A percentile compares a stretch with the other conserved stretches of the same genome.
These are phyloP conservation scores for Ectemnius continuus DNA, from an alignment of 2,888 invertebrate genomes.

Conservation along the genomic window DNA sequence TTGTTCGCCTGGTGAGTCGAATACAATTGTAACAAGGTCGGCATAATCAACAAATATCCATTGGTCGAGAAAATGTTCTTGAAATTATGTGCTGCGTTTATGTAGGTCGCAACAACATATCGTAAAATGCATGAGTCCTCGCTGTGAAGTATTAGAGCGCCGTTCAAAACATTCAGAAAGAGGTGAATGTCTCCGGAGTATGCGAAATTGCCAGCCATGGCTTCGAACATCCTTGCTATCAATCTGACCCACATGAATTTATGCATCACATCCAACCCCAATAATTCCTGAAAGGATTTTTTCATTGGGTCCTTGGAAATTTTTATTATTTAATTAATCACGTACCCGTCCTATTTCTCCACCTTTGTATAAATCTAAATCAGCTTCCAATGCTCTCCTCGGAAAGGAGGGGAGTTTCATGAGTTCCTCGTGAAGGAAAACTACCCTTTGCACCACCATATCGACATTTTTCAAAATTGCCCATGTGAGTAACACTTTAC, in stretches of 20 bases:
- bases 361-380: constrained; percentile 93
- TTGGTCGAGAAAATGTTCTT: constrained; percentile 99
- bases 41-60: constrained; percentile 98
- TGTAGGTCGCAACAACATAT: constrained; percentile 97
- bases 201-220: constrained; percentile 98
- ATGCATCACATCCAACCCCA: constrained; percentile 96
- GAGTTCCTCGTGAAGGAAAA: constrained; percentile 98
- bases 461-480: constrained; percentile 95
- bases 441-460: constrained; percentile 97
- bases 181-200: constrained; percentile 98
- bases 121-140: constrained; percentile 97
- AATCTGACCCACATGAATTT: constrained; percentile 99
- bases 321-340: neutral
- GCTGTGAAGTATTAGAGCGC: constrained; percentile 96
- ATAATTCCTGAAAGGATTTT: constrained; percentile 82
- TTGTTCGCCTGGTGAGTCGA: constrained; percentile 98
- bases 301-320: neutral
- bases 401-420: constrained; percentile 99
- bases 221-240: constrained; percentile 97
- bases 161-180: constrained; percentile 98
- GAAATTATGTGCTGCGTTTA: constrained; percentile 98
- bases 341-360: constrained; percentile 91
- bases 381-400: constrained; percentile 97
- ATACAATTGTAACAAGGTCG: constrained; percentile 96
- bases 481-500: constrained; percentile 95